Percentiles rank a stretch among this genome's conserved stretches.
phyloP scores from a whole-genome alignment of 1,140 invertebrate species.

The Drosophila biarmipes region DNA sequence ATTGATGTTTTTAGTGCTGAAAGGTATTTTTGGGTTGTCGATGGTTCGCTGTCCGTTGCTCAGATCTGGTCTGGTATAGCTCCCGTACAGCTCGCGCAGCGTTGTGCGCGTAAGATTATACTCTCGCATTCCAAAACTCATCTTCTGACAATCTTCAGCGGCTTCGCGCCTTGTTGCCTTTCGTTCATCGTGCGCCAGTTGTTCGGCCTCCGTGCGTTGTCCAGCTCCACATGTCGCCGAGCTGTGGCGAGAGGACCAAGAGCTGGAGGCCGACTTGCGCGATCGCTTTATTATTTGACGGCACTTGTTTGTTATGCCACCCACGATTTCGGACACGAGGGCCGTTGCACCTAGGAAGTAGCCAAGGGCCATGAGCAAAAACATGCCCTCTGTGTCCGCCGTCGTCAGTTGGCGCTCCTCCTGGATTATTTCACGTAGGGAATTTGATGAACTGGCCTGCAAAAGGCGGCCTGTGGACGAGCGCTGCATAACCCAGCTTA shows the following conservation, averaged over 20 bases:
- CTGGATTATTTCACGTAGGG: slow-evolving; percentile 78
- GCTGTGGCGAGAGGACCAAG: slow-evolving; percentile 63
- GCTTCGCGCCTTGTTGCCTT: slow-evolving; percentile 58
- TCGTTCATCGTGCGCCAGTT: slow-evolving; percentile 49
- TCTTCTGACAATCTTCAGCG: slow-evolving; percentile 47
- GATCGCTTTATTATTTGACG: slow-evolving; percentile 74
- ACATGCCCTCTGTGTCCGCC: slow-evolving; percentile 92
- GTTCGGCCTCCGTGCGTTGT: slow-evolving; percentile 41
- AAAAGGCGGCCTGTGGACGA: slow-evolving; percentile 86
- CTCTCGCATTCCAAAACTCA: slow-evolving; percentile 69
- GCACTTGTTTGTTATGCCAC: slow-evolving; percentile 87
- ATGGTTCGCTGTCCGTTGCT: background rate
- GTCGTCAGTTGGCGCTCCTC: slow-evolving; percentile 89
- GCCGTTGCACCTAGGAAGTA: slow-evolving; percentile 86
- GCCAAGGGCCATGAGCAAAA: slow-evolving; percentile 89
- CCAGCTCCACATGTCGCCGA: slow-evolving; percentile 23
- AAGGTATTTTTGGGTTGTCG: background rate
- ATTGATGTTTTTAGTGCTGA: background rate
- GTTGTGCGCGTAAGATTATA: slow-evolving; percentile 77
- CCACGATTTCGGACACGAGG: slow-evolving; percentile 87
- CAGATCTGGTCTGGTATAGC: slow-evolving; percentile 36
- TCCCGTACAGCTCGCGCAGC: slow-evolving; percentile 70
- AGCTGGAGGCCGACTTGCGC: slow-evolving; percentile 62
- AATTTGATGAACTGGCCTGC: slow-evolving; percentile 83
- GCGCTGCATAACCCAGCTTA: slow-evolving; percentile 89